A percentile compares a stretch with the other conserved stretches of the same genome.
Conservation (phyloP, 2,797 vertebrate species). For the Dicrostonyx torquatus region DNA sequence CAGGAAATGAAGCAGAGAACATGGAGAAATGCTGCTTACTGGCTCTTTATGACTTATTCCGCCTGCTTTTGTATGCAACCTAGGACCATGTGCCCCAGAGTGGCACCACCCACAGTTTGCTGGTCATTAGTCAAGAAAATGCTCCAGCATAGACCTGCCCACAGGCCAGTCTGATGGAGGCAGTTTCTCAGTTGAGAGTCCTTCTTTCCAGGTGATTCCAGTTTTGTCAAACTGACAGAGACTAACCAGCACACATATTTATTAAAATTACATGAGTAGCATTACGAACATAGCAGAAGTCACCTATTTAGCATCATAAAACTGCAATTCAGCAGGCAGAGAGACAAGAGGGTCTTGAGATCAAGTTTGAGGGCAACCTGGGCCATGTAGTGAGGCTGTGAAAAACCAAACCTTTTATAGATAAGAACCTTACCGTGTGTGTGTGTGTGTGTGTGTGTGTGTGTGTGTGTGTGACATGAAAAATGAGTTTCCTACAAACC, state of each 20-base stretch:
- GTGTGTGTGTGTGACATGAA: not conserved
- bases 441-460: not conserved
- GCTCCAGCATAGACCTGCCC: not conserved
- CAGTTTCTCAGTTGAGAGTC: not conserved
- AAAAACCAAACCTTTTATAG: not conserved
- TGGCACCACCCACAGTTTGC: not conserved
- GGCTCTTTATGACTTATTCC: not conserved
- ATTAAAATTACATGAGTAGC: not conserved
- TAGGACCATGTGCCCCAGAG: not conserved
- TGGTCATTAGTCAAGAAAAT: not conserved
- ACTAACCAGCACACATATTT: not conserved
- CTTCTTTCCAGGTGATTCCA: not conserved
- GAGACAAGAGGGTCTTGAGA: not conserved
- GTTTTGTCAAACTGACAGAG: not conserved
- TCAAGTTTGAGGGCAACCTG: not conserved
- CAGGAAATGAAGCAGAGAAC: not conserved
- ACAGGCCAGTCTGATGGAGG: not conserved
- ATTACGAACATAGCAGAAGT: constrained; percentile 14
- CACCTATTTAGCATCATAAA: not conserved
- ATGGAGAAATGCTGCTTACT: not conserved
- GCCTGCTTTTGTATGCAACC: not conserved
- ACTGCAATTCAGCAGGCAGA: not conserved
- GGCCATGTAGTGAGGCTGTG: not conserved
- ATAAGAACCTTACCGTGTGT: not conserved
- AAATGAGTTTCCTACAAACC: not conserved